These are phyloP conservation scores for Pterocles burchelli DNA, from an alignment of 2,113 vertebrate species.

Conservation along the genomic window DNA sequence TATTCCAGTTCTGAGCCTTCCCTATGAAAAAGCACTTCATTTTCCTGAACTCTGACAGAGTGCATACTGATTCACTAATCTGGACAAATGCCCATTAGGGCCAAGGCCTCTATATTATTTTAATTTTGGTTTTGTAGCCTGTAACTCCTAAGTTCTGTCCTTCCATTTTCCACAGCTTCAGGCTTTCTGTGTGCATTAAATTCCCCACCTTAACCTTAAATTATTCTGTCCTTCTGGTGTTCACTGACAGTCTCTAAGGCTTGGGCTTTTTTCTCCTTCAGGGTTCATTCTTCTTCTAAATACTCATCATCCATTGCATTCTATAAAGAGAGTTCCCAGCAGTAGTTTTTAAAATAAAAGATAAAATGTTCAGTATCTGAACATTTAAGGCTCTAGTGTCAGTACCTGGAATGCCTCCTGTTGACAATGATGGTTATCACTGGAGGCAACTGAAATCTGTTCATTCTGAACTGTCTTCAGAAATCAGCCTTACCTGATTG, in stretches of 20 bases:
- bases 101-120: background rate
- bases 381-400: conserved; percentile 73
- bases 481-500: conserved; percentile 80
- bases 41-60: background rate
- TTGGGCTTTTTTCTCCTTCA: conserved; percentile 71
- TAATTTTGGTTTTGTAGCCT: background rate
- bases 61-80: background rate
- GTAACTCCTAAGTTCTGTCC: background rate
- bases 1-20: background rate
- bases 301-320: conserved; percentile 69
- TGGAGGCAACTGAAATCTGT: conserved; percentile 70
- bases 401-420: conserved; percentile 76
- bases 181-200: conserved; percentile 32
- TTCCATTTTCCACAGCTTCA: conserved; percentile 22
- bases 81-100: background rate
- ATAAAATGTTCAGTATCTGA: conserved; percentile 72
- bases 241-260: conserved; percentile 62
- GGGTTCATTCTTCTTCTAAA: conserved; percentile 76
- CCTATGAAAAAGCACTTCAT: background rate
- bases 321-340: conserved; percentile 79
- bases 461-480: conserved; percentile 77
- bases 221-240: conserved; percentile 65
- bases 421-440: conserved; percentile 76
- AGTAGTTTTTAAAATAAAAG: conserved; percentile 80
- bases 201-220: conserved; percentile 60